Evolutionary conservation across 2,888 invertebrate species (phyloP), one percentile per base, ranked within the genome.

Genomic region (Drosophila phalerata): DNA sequence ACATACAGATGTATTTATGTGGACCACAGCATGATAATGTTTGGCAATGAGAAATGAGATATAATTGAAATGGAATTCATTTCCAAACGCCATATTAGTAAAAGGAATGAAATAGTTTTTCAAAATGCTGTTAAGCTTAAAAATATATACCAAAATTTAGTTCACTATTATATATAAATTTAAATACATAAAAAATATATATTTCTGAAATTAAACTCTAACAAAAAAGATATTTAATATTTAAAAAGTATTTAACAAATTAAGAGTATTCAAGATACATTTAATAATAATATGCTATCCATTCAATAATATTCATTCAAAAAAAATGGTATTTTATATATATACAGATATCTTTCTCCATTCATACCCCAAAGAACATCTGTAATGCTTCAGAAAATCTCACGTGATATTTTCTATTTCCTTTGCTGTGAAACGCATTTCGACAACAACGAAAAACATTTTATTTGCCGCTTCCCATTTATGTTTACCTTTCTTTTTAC

Each of bases 341-440:
- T n/a, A n/a, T n/a, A n/a, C n/a, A n/a, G 37, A 53, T 17, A 19
- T 19, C 34, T 10, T 30, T 19, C 32, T 73, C 60, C 47, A 68
- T 67, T 73, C 67, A 74, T 34, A 30, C 2, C 10, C 49, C 22
- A 17, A 32, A 5, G 51, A 61, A 43, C 43, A 73, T 40, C 43
- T 34, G 10, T 15, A 51, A 53, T 57, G 47, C 53, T 60, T 74
- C 48, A 15, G 9, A 61, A 37, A 48, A 48, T 53, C 64, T 69
- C 76, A 76, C 75, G 75, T 79, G 79, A 76, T 69, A 25, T 51
- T 61, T 42, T n/a, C 37, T 28, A 47, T 79, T 76, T 76, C 70
- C 75, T 69, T 60, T 42, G 62, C 74, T 63, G 53, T 22, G 45
- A 57, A 67, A 73, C 79, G 57, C 69, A 53, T 74, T 68, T 68